phyloP scores from a whole-genome alignment of 2,888 invertebrate species.

The Leptothorax acervorum region DNA sequence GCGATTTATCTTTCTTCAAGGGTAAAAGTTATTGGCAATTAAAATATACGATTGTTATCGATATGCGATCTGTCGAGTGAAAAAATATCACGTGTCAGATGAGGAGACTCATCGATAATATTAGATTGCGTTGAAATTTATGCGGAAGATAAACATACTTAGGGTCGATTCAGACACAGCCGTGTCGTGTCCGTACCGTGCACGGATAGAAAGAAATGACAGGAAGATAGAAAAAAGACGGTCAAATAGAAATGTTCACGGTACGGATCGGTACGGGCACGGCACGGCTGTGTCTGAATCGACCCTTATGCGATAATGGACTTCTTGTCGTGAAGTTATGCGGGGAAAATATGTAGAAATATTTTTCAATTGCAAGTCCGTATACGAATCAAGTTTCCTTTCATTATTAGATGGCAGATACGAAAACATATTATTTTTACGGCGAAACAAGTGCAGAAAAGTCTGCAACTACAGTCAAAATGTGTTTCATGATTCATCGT shows the following conservation, averaged over 20 bases:
- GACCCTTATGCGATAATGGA: not conserved
- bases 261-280: too few species aligned
- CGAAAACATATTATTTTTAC: not conserved
- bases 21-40: not conserved
- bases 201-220: too few species aligned
- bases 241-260: too few species aligned
- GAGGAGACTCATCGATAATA: not conserved
- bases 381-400: not conserved
- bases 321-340: not conserved
- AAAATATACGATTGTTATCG: not conserved
- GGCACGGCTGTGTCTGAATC: too few species aligned
- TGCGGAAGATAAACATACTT: constrained; percentile 5
- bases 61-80: not conserved
- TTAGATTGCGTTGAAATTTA: not conserved
- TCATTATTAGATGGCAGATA: not conserved
- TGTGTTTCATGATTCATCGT: constrained; percentile 2
- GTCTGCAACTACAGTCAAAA: not conserved
- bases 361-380: not conserved
- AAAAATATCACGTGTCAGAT: constrained; percentile 6
- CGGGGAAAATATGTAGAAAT: not conserved
- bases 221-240: too few species aligned
- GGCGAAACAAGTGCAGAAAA: not conserved
- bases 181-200: too few species aligned
- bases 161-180: too few species aligned
- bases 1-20: not conserved